A percentile compares a stretch with the other conserved stretches of the same genome.
Evolutionary conservation across 2,797 vertebrate genomes (phyloP).

Genomic region (Gymnothorax reevesii): DNA sequence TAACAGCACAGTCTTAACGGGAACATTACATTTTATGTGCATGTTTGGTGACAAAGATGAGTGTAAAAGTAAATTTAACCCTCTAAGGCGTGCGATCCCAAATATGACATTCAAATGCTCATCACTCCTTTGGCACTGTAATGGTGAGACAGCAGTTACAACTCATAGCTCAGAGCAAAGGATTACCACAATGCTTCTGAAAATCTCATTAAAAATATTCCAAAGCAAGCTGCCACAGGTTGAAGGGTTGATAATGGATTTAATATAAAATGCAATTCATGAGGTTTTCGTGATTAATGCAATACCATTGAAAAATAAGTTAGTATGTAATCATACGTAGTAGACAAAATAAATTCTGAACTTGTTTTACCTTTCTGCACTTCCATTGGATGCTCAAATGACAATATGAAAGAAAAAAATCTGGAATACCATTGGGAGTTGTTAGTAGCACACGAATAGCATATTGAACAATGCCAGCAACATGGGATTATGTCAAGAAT

Average conservation of each 20-base stretch:
- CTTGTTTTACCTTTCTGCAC: neutral
- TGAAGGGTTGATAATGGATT: neutral
- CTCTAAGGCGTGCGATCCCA: too few species aligned
- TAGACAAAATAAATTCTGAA: neutral
- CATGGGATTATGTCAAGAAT: slow-evolving; percentile 18
- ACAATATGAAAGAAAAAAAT: neutral
- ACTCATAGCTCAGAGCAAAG: too few species aligned
- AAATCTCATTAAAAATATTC: too few species aligned
- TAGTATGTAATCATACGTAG: neutral
- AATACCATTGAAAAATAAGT: neutral
- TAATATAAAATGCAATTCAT: neutral
- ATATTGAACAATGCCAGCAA: slow-evolving; percentile 4
- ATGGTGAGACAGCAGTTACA: too few species aligned
- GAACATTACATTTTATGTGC: neutral
- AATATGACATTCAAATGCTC: too few species aligned
- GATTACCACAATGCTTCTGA: too few species aligned
- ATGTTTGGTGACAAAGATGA: neutral
- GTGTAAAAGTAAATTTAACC: neutral
- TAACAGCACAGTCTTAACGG: neutral
- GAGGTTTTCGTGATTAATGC: neutral
- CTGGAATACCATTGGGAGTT: neutral
- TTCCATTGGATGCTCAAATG: neutral
- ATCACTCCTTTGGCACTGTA: too few species aligned
- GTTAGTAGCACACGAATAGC: neutral
- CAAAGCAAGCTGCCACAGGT: too few species aligned